phyloP scores from a whole-genome alignment of 2,888 invertebrate genomes.

The Scaptomyza reducta region DNA sequence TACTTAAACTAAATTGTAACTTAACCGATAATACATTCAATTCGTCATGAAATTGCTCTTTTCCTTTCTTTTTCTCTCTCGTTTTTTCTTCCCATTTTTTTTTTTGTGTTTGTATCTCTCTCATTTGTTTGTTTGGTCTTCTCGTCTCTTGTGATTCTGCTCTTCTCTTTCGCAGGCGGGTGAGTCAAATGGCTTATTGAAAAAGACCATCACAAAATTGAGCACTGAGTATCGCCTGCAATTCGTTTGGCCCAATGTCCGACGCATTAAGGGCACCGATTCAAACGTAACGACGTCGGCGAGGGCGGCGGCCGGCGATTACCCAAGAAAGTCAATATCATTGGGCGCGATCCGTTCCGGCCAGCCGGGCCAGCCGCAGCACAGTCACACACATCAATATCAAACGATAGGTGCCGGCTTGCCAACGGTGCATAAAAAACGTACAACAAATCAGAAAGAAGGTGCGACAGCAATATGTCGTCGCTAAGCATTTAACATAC shows the following conservation, averaged over 20 bases:
- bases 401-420: constrained; percentile 83
- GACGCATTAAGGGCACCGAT: constrained; percentile 84
- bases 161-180: constrained; percentile 85
- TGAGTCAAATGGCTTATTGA: constrained; percentile 88
- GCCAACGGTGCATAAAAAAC: constrained; percentile 89
- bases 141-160: constrained; percentile 72
- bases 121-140: constrained; percentile 48
- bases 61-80: constrained; percentile 43
- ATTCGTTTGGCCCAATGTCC: constrained; percentile 92
- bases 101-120: constrained; percentile 10
- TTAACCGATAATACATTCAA: constrained; percentile 46
- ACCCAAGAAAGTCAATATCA: constrained; percentile 93
- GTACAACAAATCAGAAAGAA: constrained; percentile 85
- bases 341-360: constrained; percentile 92
- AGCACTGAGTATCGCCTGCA: constrained; percentile 95
- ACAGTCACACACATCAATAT: constrained; percentile 72
- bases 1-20: constrained; percentile 35
- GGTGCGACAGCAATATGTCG: constrained; percentile 85
- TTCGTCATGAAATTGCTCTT: constrained; percentile 58
- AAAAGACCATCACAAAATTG: constrained; percentile 89
- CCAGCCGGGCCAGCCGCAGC: constrained; percentile 70
- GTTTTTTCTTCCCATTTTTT: constrained; percentile 31
- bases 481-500: constrained; percentile 78
- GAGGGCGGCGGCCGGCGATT: constrained; percentile 80
- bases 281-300: constrained; percentile 85